Evolutionary conservation across 2,797 vertebrate species (phyloP), one percentile per base, ranked within the genome.

Genomic region (Hyperoplus lanceolatus): DNA sequence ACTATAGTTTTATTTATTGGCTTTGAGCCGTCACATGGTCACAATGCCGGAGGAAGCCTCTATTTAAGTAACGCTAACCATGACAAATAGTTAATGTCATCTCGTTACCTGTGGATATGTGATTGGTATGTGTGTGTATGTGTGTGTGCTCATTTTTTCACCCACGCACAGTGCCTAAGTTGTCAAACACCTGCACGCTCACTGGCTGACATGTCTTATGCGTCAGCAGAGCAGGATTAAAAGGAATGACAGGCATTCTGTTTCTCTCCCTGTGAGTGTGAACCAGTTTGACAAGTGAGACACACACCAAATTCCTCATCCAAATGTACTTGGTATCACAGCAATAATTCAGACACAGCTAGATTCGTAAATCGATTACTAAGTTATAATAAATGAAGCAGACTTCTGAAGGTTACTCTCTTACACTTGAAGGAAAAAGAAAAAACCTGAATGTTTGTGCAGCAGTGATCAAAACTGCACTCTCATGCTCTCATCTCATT

Each of bases 271-370:
- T 53, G 8, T 45, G 59, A 90, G 83, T 53, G 8, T 45, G 59
- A 90, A 85, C 89, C 70, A 68, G 85, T 81, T 12, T 5, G 53
- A 72, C 78, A 16, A 8, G 85, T 48, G 18, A 0, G 8, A 14
- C 82, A 41, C 12, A 76, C 13, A 18, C 13, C 46, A 8, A 62
- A 63, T 76, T 59, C 53, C 38, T 7, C 29, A 3, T 21, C 39
- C 9, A 6, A n/a, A 66, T 41, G 29, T 54, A 4, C 38, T 29
- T 18, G 10, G 6, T 45, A 1, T 7, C 11, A 6, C 14, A 5
- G 3, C 12, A 42, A 2, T 1, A 9, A 7, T 41, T 76, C 41
- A 51, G 13, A 6, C 2, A 48, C n/a, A 5, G 39, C 14, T 21
- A 5, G 8, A 11, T 8, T 66, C 2, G 18, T 57, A 54, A 4